Evolutionary conservation across 2,888 invertebrate genomes (phyloP), one percentile per base, ranked within the genome.

Genomic region (Hyppa rectilinea): DNA sequence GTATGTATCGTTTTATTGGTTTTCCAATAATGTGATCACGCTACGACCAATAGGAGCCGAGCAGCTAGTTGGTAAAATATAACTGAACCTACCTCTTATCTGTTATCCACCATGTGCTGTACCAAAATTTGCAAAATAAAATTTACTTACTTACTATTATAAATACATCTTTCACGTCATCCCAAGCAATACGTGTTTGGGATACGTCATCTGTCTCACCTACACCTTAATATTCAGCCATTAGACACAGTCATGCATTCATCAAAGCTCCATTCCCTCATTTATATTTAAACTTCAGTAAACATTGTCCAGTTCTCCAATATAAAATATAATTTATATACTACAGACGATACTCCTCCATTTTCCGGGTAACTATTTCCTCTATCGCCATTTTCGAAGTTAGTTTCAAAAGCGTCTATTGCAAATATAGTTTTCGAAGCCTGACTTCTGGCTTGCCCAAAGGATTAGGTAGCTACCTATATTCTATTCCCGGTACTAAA

Each of bases 381-480:
- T 45, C 20, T 31, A 43, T 36, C 12, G n/a, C 31, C 45, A 29
- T 56, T 75, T 61, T 45, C 34, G 23, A 40, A 52, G 61, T 52
- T 20, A 45, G 23, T 31, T 76, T 76, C 17, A 43, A 53, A 64
- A 29, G 43, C 43, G 36, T 73, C 58, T 65, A 79, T 62, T 65
- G 29, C 47, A 40, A 69, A 50, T 74, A 69, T 64, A 66, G 60
- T 34, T 52, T 62, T 58, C 12, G 36, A 43, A 52, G 50, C 53
- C 68, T 78, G 79, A 77, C 66, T 75, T 63, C 58, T 38, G 76
- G 68, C 68, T 63, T 55, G 60, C 58, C 47, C 56, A 77, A 61
- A 68, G 80, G 85, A 84, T 84, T 86, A 40, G 5, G 1, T 49
- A 84, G 62, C 1, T 36, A 67, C 17, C 9, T 38, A n/a, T 17